Evolutionary conservation across 2,113 vertebrate genomes (phyloP).

Genomic region (Corythornis cristatus): DNA sequence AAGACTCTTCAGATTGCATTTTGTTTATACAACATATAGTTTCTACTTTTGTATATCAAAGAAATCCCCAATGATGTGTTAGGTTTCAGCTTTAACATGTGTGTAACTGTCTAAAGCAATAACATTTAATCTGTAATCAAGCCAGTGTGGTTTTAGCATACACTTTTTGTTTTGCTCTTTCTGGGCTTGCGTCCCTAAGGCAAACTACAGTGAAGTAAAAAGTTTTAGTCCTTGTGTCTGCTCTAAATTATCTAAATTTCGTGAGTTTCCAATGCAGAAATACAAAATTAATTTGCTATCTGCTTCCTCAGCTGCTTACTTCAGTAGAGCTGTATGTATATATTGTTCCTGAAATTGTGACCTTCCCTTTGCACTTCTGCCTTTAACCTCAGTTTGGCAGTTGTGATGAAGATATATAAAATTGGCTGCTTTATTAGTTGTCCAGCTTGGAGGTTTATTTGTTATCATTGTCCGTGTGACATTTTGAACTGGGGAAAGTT

Average conservation of each 20-base stretch:
- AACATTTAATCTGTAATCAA: not conserved
- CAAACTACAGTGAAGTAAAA: not conserved
- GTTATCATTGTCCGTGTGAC: not conserved
- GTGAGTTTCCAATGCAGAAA: not conserved
- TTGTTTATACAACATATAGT: not conserved
- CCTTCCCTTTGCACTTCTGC: not conserved
- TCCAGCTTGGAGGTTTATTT: not conserved
- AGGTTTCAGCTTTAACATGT: not conserved
- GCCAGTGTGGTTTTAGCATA: not conserved
- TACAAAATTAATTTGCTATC: not conserved
- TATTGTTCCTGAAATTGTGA: not conserved
- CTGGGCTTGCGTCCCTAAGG: not conserved
- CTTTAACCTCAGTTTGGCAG: not conserved
- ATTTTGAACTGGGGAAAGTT: not conserved
- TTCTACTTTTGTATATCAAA: not conserved
- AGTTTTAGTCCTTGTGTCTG: not conserved
- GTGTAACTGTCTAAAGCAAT: not conserved
- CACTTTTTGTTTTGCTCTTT: not conserved
- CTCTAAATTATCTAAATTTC: not conserved
- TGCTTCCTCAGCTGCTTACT: not conserved
- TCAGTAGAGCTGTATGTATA: not conserved
- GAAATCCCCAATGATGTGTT: not conserved
- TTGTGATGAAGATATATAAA: not conserved
- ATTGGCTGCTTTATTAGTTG: not conserved
- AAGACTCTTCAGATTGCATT: not conserved